Evolutionary conservation across 2,888 invertebrate genomes (phyloP), one percentile per base, ranked within the genome.

Genomic region (Nowickia ferox): DNA sequence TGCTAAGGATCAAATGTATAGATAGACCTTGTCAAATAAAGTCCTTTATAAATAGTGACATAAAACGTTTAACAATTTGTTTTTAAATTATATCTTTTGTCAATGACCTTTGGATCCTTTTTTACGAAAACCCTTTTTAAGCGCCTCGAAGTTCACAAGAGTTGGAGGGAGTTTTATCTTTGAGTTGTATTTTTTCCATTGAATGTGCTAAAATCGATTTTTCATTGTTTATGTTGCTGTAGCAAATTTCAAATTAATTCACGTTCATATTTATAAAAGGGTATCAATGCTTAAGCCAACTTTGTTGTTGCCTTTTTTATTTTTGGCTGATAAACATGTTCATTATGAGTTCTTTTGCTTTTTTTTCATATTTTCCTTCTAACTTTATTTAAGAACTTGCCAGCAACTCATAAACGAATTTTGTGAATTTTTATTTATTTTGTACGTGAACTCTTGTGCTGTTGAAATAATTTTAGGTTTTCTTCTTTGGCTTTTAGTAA

Each of bases 241-340:
- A 53, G 63, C 40, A 61, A 69, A 63, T 69, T 78, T 63, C 68
- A 40, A 46, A 71, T 69, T 69, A 17, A 63, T 53, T 79, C 63
- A 63, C 71, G 78, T 79, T 79, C 53, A 71, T 71, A 63, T 38
- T 30, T 71, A 61, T 63, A 55, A 71, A 51, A 79, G 42, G 40
- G 13, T 78, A 69, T 61, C 77, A 59, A 42, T 69, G 22, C 30
- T 51, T 51, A 42, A 77, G 48, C 51, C 46, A 59, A 40, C 59
- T 40, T 22, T 57, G 30, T 30, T 30, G 30, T 6, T 3, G n/a
- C n/a, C 6, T 6, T 30, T 5, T 30, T 30, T 30, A 30, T 77
- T 65, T 15, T 59, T 68, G 48, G 15, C 22, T 38, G 19, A 11
- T 48, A 53, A 61, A 61, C 38, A 44, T 77, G n/a, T 22, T 74